Base-by-base conservation (phyloP, 2,797 vertebrate species). In the Anableps anableps region DNA sequence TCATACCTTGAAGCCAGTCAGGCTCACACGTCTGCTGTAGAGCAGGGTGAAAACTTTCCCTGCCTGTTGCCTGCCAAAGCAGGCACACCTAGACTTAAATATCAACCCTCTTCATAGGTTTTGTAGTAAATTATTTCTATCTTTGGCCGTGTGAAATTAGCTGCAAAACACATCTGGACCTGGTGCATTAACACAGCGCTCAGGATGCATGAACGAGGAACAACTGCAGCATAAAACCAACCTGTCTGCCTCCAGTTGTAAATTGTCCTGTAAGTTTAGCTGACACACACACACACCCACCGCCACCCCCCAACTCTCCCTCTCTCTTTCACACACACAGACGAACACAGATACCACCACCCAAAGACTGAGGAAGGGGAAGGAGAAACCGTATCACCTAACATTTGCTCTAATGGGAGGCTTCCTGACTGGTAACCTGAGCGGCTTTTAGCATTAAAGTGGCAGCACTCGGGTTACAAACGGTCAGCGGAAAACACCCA, bases 351-450 rank as follows among this genome's bases (percentile, higher is more conserved):
- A 84, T 29, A 64, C 43, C 74, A 75, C 21, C 66, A 70, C 13
- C 86, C 86, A 85, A 83, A 86, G 75, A 85, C 81, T 71, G 86
- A 83, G 86, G 87, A 84, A 85, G 87, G 88, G 89, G 83, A 91
- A 88, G 86, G 88, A 85, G 92, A 89, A 91, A 93, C 90, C 68
- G 5, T 90, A 94, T 93, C 92, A 79, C 81, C 86, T 80, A 90
- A 88, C 94, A 94, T 93, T 92, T 93, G 91, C 91, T 93, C 93
- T 94, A 94, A 95, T 94, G 89, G 93, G 91, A 95, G 93, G 90
- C 93, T 94, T 95, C 93, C 94, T 94, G 93, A 91, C 89, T 68
- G 29, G 93, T 92, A 94, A 94, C 91, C 73, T 0, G 89, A 93
- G 93, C 81, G 86, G 93, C 93, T 94, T 91, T 92, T 92, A 92